Evolutionary conservation across 2,888 invertebrate species (phyloP), one percentile per base, ranked within the genome.

Genomic region (Chloroclystis v-ata): DNA sequence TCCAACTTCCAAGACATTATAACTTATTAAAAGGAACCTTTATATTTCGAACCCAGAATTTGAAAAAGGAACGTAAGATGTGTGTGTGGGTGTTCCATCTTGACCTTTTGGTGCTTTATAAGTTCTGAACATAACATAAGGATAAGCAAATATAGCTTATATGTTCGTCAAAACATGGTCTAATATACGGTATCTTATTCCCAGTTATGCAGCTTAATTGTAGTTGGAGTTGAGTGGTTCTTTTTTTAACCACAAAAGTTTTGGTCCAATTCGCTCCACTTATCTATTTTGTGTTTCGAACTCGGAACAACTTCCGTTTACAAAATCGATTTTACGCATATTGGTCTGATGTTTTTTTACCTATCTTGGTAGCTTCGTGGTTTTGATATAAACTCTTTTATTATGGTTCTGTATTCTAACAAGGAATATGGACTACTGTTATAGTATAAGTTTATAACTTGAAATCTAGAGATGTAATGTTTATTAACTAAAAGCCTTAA

Each of bases 231-330:
- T 10, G 37, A 44, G 40, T 41, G 29, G 35, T 35, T 40, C 8
- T 30, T 30, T 16, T 37, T 41, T 49, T 42, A 37, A 13, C 13
- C 32, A 16, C 10, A 33, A 29, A 42, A 46, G 35, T 46, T 32
- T 43, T 47, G 37, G 45, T 32, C 44, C 28, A 40, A 45, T 49
- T 49, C 12, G 16, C 30, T 35, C 37, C 28, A 44, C 30, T 47
- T 30, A 33, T 10, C 33, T 28, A 43, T 42, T 43, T 46, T 35
- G 35, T 35, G 12, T 33, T 37, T 50, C 24, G 28, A 40, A 28
- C 40, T 28, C 29, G 12, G 20, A 30, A 42, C 12, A 28, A 20
- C 37, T 41, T 47, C 29, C 16, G 26, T 6, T 30, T 20, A 37
- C 28, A 26, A 28, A 26, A 16, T 33, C 28, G 20, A 39, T 20